Percentiles rank a stretch among this genome's conserved stretches.
Evolutionary conservation across 2,888 invertebrate species (phyloP).

Genomic region (Tenthredo livida): DNA sequence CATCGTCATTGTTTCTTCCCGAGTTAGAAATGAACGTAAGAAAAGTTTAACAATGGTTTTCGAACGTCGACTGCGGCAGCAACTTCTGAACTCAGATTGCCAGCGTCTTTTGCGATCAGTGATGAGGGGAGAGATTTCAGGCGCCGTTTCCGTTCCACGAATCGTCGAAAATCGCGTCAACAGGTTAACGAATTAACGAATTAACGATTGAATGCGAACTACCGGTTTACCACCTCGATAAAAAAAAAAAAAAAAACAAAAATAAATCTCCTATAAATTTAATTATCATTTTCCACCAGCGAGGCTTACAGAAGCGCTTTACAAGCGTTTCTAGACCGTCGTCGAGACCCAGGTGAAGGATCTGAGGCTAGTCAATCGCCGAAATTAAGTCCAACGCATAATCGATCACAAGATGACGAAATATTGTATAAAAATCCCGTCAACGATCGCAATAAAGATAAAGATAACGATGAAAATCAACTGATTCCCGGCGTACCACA

Average conservation of each 20-base stretch:
- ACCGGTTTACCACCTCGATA: background rate
- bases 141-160: background rate
- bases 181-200: conserved; percentile 11
- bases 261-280: too few relatives aligned
- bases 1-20: background rate
- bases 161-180: conserved; percentile 12
- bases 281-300: conserved; percentile 62
- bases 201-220: background rate
- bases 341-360: conserved; percentile 59
- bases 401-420: conserved; percentile 57
- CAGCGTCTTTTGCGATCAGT: background rate
- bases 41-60: conserved; percentile 2
- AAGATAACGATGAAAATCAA: conserved; percentile 26
- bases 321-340: conserved; percentile 71
- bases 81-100: background rate
- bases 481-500: conserved; percentile 65
- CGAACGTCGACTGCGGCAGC: background rate
- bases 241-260: too few relatives aligned
- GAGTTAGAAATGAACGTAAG: conserved; percentile 9
- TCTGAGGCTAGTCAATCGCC: conserved; percentile 53
- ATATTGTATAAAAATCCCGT: conserved; percentile 61
- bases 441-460: conserved; percentile 57
- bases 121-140: background rate
- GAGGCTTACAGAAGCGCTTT: conserved; percentile 71
- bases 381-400: conserved; percentile 63